A percentile compares a stretch with the other conserved stretches of the same genome.
Conservation (phyloP, 2,113 vertebrate species). For the Chamaea fasciata region DNA sequence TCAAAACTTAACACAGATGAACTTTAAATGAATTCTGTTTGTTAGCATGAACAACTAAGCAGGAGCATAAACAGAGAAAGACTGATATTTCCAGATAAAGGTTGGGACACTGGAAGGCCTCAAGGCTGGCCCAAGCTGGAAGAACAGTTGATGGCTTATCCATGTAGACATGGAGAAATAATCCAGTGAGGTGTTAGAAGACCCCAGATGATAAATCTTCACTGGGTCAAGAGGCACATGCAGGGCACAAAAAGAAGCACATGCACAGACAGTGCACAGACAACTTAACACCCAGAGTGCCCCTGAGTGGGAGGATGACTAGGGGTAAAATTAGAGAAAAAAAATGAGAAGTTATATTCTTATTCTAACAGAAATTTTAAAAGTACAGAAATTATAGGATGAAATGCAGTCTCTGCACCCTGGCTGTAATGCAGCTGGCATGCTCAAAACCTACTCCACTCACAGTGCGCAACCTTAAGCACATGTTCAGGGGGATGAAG, state of each 20-base stretch:
- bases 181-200: neutral
- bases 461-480: neutral
- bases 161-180: neutral
- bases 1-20: neutral
- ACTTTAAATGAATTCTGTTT: neutral
- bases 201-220: neutral
- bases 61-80: neutral
- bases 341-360: neutral
- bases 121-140: neutral
- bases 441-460: neutral
- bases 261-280: neutral
- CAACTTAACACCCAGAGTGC: neutral
- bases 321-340: neutral
- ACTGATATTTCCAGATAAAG: fast-evolving
- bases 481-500: neutral
- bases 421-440: neutral
- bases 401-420: neutral
- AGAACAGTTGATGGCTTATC: neutral
- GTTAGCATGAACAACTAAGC: neutral
- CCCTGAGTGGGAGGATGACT: neutral
- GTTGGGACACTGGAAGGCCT: neutral
- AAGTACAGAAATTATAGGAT: neutral
- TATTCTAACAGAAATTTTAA: neutral
- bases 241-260: neutral
- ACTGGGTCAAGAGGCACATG: neutral